Evolutionary conservation across 2,888 invertebrate species (phyloP).

Genomic region (Dasysyrphus albostriatus): DNA sequence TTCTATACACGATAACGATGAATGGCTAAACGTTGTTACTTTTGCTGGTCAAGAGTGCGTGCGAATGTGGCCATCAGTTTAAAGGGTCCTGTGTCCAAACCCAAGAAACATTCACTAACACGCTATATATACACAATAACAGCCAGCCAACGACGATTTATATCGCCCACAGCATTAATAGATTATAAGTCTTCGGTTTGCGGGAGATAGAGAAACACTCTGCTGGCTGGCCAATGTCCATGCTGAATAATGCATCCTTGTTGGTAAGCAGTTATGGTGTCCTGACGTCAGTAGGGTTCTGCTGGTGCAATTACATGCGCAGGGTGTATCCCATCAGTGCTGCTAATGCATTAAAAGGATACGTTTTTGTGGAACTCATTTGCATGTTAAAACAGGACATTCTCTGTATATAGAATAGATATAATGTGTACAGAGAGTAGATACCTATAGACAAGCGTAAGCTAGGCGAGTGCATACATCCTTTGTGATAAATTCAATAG

Average conservation of each 20-base stretch:
- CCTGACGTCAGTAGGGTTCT: slow-evolving; percentile 44
- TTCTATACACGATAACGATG: slow-evolving; percentile 29
- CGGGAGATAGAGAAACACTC: slow-evolving; percentile 38
- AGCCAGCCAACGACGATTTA: slow-evolving; percentile 55
- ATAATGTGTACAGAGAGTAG: slow-evolving; percentile 9
- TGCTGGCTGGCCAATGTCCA: slow-evolving; percentile 72
- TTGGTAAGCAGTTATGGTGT: slow-evolving; percentile 69
- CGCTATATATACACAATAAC: slow-evolving; percentile 66
- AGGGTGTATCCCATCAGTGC: slow-evolving; percentile 38
- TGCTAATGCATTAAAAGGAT: slow-evolving; percentile 69
- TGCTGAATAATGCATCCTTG: slow-evolving; percentile 71
- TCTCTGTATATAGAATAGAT: neutral
- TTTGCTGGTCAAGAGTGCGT: slow-evolving; percentile 67
- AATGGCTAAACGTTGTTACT: slow-evolving; percentile 53
- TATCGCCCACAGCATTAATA: slow-evolving; percentile 73
- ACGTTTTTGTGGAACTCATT: slow-evolving; percentile 56
- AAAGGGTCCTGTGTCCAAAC: slow-evolving; percentile 50
- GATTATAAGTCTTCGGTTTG: slow-evolving; percentile 57
- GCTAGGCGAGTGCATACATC: slow-evolving; percentile 68
- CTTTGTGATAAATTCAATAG: slow-evolving; percentile 72
- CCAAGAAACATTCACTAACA: slow-evolving; percentile 61
- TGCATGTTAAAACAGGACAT: slow-evolving; percentile 62
- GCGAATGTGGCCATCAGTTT: slow-evolving; percentile 57
- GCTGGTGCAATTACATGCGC: slow-evolving; percentile 62
- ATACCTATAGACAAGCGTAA: slow-evolving; percentile 68